phyloP scores from a whole-genome alignment of 2,797 vertebrate species.

The Crax fasciolata region DNA sequence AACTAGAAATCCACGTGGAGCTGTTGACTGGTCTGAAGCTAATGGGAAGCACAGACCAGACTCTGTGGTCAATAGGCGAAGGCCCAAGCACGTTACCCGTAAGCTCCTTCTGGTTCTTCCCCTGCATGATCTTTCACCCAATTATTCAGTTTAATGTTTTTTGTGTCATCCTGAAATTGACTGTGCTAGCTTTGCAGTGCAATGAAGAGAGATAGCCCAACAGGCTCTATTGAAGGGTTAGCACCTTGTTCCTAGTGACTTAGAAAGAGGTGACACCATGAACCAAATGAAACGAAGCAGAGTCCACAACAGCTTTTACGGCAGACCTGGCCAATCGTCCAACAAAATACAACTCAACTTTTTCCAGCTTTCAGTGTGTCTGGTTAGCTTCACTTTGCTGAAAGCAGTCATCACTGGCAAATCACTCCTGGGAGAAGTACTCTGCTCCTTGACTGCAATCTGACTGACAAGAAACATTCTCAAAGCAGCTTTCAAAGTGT shows the following conservation, averaged over 20 bases:
- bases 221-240: not conserved
- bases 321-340: not conserved
- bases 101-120: not conserved
- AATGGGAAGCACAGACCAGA: constrained; percentile 7
- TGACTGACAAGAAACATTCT: not conserved
- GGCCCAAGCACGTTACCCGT: not conserved
- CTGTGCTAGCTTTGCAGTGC: rapidly evolving
- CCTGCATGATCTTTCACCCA: not conserved
- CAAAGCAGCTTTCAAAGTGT: not conserved
- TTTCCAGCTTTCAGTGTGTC: not conserved
- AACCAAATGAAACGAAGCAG: not conserved
- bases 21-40: not conserved
- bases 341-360: not conserved
- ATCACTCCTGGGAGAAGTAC: not conserved
- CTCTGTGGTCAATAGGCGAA: not conserved
- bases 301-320: not conserved
- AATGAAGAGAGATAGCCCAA: not conserved
- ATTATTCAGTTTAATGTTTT: not conserved
- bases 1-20: not conserved
- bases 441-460: not conserved
- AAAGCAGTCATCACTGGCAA: not conserved
- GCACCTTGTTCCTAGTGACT: not conserved
- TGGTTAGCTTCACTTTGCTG: not conserved
- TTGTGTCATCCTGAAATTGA: not conserved
- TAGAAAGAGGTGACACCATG: not conserved